A percentile compares a stretch with the other conserved stretches of the same genome.
Evolutionary conservation across 2,888 invertebrate species (phyloP).

Genomic region (Serripes groenlandicus): DNA sequence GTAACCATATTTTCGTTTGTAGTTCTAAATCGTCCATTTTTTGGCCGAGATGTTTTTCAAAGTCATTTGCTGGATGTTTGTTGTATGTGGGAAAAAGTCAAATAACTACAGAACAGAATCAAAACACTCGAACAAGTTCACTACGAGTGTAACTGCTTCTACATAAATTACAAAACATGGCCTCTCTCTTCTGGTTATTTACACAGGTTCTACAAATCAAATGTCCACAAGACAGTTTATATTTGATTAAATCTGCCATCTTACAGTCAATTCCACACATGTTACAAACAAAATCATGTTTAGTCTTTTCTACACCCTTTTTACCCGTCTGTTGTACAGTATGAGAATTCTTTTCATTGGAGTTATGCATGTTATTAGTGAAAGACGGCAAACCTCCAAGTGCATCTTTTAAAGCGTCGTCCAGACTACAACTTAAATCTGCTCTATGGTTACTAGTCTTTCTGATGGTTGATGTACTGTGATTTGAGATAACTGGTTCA

Average conservation of each 20-base stretch:
- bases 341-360: background rate
- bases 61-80: too few relatives aligned
- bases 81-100: too few relatives aligned
- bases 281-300: background rate
- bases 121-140: slow-evolving; percentile 28
- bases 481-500: background rate
- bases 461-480: background rate
- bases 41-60: too few relatives aligned
- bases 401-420: slow-evolving; percentile 69
- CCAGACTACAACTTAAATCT: slow-evolving; percentile 64
- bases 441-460: background rate
- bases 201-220: slow-evolving; percentile 67
- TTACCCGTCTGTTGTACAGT: background rate
- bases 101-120: background rate
- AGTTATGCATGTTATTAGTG: slow-evolving; percentile 21
- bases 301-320: background rate
- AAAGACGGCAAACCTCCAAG: slow-evolving; percentile 74
- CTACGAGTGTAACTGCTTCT: background rate
- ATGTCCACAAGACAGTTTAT: slow-evolving; percentile 70
- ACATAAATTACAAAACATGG: slow-evolving; percentile 2
- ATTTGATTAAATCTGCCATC: slow-evolving; percentile 41
- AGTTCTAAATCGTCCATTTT: too few relatives aligned
- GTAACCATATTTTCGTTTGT: too few relatives aligned
- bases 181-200: background rate
- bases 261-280: slow-evolving; percentile 17